Conservation (phyloP, 1,140 invertebrate species). For the Conus betulinus region DNA sequence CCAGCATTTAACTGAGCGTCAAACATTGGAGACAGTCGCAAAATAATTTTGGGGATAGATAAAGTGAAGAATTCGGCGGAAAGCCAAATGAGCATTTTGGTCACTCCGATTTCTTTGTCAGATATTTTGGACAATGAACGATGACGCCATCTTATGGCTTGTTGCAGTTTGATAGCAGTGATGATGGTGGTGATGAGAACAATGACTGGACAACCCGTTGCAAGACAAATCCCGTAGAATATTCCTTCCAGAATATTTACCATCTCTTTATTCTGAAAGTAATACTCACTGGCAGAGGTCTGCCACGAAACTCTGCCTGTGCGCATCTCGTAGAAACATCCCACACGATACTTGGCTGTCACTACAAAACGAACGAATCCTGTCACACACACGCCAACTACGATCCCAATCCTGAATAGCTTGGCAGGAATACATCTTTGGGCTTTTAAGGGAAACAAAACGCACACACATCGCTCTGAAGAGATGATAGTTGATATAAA, state of each 20-base stretch:
- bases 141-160: not conserved
- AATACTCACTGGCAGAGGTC: not conserved
- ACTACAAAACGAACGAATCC: not conserved
- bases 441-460: not conserved
- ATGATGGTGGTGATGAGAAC: not conserved
- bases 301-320: not conserved
- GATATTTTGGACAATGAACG: not conserved
- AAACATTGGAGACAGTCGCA: not conserved
- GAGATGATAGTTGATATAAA: not conserved
- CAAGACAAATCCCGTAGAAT: not conserved
- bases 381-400: not conserved
- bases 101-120: conserved; percentile 15
- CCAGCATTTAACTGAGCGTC: too few species aligned
- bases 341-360: not conserved
- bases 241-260: not conserved
- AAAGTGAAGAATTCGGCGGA: not conserved
- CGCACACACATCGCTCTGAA: not conserved
- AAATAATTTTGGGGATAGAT: not conserved
- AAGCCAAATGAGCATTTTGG: conserved; percentile 5
- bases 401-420: not conserved
- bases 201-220: not conserved
- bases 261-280: not conserved
- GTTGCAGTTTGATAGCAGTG: not conserved
- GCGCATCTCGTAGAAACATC: not conserved
- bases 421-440: not conserved